Evolutionary conservation across 2,113 vertebrate species (phyloP).

Genomic region (Calyptommatus sinebrachiatus): DNA sequence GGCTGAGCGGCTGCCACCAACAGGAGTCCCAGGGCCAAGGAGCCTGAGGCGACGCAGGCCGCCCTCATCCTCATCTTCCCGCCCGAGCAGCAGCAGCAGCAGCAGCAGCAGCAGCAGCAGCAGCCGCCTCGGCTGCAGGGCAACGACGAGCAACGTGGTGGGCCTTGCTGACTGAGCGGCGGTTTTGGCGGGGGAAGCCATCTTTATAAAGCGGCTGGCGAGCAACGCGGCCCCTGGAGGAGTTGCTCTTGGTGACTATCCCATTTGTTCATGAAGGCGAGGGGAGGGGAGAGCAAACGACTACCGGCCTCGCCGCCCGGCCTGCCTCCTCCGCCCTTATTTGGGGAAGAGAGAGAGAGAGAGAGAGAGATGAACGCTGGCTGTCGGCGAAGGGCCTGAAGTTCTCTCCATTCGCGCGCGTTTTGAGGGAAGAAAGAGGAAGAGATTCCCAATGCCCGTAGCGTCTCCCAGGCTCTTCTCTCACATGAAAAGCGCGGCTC

Average conservation of each 20-base stretch:
- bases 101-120: not conserved
- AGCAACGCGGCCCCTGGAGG: conserved; percentile 45
- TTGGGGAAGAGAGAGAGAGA: not conserved
- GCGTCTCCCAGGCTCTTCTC: too few relatives aligned
- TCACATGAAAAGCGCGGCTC: too few relatives aligned
- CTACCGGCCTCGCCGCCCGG: conserved; percentile 20
- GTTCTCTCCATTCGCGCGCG: too few relatives aligned
- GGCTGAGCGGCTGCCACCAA: conserved; percentile 57
- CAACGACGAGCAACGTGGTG: not conserved
- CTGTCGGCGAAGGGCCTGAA: too few relatives aligned
- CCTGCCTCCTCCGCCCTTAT: conserved; percentile 36
- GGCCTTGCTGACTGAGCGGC: not conserved
- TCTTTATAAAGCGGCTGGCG: conserved; percentile 40
- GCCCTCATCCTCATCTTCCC: conserved; percentile 66
- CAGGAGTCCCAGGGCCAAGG: conserved; percentile 64
- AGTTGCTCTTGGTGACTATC: conserved; percentile 79
- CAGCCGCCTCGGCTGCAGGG: not conserved
- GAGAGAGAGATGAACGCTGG: too few relatives aligned
- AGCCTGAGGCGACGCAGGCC: conserved; percentile 49
- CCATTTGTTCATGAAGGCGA: conserved; percentile 74
- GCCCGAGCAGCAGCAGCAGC: not conserved
- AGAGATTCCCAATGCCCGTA: too few relatives aligned
- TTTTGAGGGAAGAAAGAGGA: too few relatives aligned
- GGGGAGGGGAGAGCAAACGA: conserved; percentile 69
- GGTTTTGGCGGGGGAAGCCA: not conserved